These are phyloP conservation scores for Mongoloraphidia duomilia DNA, from an alignment of 2,888 invertebrate species.

Conservation along the genomic window DNA sequence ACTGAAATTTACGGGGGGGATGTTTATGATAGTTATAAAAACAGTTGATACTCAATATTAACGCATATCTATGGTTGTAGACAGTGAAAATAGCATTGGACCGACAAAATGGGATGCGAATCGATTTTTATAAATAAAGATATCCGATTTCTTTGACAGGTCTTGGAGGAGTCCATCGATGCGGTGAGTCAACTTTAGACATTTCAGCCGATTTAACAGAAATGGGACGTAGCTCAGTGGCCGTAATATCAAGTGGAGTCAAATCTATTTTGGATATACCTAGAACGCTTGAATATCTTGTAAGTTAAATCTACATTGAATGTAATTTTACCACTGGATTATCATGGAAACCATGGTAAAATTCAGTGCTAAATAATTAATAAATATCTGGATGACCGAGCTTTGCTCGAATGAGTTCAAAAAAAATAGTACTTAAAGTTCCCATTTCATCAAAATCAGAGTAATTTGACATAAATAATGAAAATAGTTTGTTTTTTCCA, in stretches of 20 bases:
- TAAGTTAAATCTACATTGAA: conserved; percentile 27
- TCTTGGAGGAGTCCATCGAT: conserved; percentile 88
- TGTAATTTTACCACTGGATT: not conserved
- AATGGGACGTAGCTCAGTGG: conserved; percentile 70
- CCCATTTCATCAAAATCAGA: no score
- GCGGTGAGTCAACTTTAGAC: conserved; percentile 75
- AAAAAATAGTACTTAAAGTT: no score
- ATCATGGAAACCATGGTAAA: not conserved
- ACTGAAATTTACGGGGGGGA: no score
- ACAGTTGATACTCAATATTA: no score
- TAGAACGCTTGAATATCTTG: conserved; percentile 85
- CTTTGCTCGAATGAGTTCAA: no score
- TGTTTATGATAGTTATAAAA: no score
- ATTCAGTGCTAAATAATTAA: not conserved
- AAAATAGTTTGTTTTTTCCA: no score
- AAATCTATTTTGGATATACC: conserved; percentile 95
- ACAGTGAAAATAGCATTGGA: no score
- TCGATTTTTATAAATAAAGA: no score
- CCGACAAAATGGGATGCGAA: no score
- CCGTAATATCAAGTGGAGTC: conserved; percentile 89
- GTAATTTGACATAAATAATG: no score
- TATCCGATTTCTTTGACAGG: conserved; percentile 22
- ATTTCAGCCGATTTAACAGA: conserved; percentile 90
- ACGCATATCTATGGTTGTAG: no score
- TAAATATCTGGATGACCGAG: not conserved